Base-by-base conservation (phyloP, 2,113 vertebrate genomes). In the Pavo muticus region DNA sequence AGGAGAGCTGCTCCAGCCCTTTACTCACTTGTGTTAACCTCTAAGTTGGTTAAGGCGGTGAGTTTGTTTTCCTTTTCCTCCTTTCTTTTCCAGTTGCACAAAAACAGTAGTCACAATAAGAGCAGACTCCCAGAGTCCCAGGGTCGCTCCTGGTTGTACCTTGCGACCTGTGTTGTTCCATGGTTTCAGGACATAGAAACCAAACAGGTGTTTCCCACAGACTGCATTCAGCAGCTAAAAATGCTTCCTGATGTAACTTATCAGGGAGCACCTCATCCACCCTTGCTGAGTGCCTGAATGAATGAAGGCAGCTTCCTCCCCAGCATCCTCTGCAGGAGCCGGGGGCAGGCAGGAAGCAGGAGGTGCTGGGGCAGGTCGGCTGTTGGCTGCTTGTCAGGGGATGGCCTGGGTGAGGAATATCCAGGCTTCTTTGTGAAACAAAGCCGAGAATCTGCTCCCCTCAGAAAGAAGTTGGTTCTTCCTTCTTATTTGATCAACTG, bases 151-250 rank as follows among this genome's bases (percentile, higher is more conserved):
- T 5, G 6, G 19, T 35, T 32, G 29, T 3, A 4, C 63, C 67
- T 37, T 39, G 14, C 9, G 35, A 3, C 44, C 1, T 2, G 30
- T 50, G 40, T 13, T 25, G 27, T 75, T 32, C 20, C 0, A 0
- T 7, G 29, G 5, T 54, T 91, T 40, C 60, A 89, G 94, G 84
- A 84, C 45, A 0, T 67, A 67, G 78, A 87, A 32, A 21, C 29
- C 76, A 60, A 6, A 1, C 95, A 93, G 96, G 87, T 94, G 93
- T 89, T 97, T 96, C 91, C 96, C 89, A 76, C 57, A 39, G 77
- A 1, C 88, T 61, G 13, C 21, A 9, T 6, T 89, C 61, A 79
- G 80, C 88, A 82, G 86, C 87, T 75, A 0, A 25, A 90, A 76
- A 40, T 50, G 75, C 60, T 94, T 95, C 95, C 96, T 94, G 94